phyloP scores from a whole-genome alignment of 2,888 invertebrate species.

The Sminthurinus aureus region DNA sequence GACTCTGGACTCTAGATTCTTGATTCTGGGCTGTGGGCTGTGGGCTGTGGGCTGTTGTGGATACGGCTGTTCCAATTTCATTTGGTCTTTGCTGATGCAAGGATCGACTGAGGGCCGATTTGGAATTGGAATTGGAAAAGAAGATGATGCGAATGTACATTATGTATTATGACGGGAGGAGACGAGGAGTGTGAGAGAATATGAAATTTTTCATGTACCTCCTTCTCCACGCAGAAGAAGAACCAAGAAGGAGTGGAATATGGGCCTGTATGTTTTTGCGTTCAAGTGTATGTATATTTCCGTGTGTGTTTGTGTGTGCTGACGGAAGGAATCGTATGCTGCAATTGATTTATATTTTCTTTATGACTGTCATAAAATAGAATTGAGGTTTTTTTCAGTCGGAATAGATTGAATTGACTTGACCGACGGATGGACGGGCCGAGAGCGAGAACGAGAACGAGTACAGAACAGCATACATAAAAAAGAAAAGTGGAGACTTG shows the following conservation, averaged over 20 bases:
- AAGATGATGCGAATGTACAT: background rate
- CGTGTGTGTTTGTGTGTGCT: background rate
- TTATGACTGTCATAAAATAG: constrained; percentile 48
- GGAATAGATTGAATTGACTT: constrained; percentile 40
- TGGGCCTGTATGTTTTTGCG: background rate
- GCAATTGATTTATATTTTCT: constrained; percentile 51
- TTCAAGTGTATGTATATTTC: background rate
- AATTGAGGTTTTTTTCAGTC: constrained; percentile 34
- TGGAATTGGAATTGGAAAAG: background rate
- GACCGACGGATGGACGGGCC: constrained; percentile 26
- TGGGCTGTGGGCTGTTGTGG: background rate
- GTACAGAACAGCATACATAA: too few species aligned
- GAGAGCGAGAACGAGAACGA: background rate
- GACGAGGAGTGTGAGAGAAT: constrained; percentile 1
- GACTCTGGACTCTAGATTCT: background rate
- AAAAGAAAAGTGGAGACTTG: background rate
- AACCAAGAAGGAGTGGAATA: background rate
- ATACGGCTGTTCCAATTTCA: background rate
- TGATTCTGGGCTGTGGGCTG: background rate
- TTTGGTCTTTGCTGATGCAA: background rate
- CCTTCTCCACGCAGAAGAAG: background rate
- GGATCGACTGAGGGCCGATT: background rate
- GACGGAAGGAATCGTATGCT: constrained; percentile 35
- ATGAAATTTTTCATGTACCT: background rate
- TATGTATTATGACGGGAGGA: background rate